phyloP scores from a whole-genome alignment of 2,888 invertebrate species.

The Drosophila bunnanda region DNA sequence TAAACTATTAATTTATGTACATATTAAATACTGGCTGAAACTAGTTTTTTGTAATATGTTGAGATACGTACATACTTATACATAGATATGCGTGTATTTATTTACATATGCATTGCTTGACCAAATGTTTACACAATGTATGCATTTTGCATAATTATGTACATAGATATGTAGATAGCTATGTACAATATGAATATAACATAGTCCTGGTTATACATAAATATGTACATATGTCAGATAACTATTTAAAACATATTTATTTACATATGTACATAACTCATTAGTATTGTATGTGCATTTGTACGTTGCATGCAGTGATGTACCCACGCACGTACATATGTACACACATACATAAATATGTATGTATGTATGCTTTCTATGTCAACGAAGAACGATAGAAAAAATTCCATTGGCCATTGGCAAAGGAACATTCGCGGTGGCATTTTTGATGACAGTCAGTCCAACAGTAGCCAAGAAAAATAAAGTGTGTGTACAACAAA shows the following conservation, averaged over 20 bases:
- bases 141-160: neutral
- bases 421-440: neutral
- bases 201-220: too few species aligned
- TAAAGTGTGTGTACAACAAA: conserved; percentile 32
- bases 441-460: conserved; percentile 5
- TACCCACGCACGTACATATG: neutral
- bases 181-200: too few species aligned
- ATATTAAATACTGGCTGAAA: too few species aligned
- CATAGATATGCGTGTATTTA: neutral
- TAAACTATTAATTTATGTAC: too few species aligned
- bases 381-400: neutral
- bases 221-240: neutral
- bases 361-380: neutral
- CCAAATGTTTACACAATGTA: neutral
- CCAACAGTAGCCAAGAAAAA: conserved; percentile 8
- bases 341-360: neutral
- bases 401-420: conserved; percentile 6
- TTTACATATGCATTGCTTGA: neutral
- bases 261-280: neutral
- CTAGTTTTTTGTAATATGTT: too few species aligned
- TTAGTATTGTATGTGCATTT: neutral
- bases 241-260: too few species aligned
- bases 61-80: too few species aligned
- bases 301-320: neutral
- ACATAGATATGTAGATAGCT: neutral